Evolutionary conservation across 2,113 vertebrate genomes (phyloP).

Genomic region (Stegostoma tigrinum): DNA sequence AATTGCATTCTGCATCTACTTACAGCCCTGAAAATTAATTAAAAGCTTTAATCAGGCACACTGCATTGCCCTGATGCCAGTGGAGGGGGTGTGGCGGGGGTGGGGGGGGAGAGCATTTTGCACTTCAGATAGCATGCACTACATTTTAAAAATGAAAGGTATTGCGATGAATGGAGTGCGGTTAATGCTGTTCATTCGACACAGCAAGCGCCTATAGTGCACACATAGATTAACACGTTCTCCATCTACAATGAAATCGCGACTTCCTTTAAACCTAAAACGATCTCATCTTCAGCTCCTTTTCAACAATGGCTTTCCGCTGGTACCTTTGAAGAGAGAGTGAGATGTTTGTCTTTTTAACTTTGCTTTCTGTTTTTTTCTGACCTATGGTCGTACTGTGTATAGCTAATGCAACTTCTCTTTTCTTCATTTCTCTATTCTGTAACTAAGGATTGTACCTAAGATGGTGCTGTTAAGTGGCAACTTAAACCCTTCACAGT

Average conservation of each 20-base stretch:
- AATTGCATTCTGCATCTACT: constrained; percentile 13
- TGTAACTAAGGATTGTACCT: too few species aligned
- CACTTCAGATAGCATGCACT: not conserved
- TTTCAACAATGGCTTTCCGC: not conserved
- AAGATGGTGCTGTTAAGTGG: too few species aligned
- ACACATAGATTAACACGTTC: not conserved
- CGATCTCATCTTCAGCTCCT: not conserved
- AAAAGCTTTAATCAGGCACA: constrained; percentile 23
- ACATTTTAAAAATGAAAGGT: not conserved
- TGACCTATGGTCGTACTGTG: too few species aligned
- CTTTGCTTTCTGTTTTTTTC: too few species aligned
- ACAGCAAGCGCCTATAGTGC: not conserved
- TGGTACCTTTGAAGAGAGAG: not conserved
- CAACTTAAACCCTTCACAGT: too few species aligned
- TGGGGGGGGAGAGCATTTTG: not conserved
- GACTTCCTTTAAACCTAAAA: not conserved
- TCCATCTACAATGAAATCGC: not conserved
- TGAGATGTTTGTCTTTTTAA: too few species aligned
- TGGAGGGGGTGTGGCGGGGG: too few species aligned
- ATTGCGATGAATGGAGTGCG: too few species aligned
- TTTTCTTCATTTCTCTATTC: too few species aligned
- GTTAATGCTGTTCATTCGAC: not conserved
- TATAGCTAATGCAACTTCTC: too few species aligned
- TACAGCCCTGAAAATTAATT: constrained; percentile 25
- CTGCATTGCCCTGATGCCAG: not conserved